A percentile compares a stretch with the other conserved stretches of the same genome.
These are phyloP conservation scores for Crepidodera aurea DNA, from an alignment of 2,888 invertebrate genomes.

Conservation along the genomic window DNA sequence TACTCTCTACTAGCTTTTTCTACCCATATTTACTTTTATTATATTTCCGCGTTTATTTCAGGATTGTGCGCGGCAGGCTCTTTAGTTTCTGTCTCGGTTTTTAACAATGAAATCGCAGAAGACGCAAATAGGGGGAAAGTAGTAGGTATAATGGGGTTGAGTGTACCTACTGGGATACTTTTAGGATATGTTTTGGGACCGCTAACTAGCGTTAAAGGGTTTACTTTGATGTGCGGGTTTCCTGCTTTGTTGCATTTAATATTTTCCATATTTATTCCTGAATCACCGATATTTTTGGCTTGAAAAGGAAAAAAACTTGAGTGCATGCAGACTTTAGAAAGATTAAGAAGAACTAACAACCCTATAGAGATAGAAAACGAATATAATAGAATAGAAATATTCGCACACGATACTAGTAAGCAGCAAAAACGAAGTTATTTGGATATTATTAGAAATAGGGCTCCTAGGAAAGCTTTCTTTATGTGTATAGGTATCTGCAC, in stretches of 20 bases:
- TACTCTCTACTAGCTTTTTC: too few species aligned
- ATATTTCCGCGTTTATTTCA: too few species aligned
- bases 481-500: neutral
- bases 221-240: conserved; percentile 38
- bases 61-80: neutral
- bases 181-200: conserved; percentile 1
- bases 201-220: conserved; percentile 22
- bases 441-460: conserved; percentile 28
- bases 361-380: conserved; percentile 35
- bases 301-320: conserved; percentile 64
- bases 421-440: too few species aligned
- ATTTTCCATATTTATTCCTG: conserved; percentile 31
- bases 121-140: neutral
- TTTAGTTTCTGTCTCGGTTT: too few species aligned
- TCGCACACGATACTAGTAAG: too few species aligned
- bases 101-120: neutral
- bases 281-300: conserved; percentile 42
- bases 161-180: neutral
- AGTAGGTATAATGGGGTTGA: neutral
- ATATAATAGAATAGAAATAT: too few species aligned
- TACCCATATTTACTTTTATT: too few species aligned
- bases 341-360: conserved; percentile 21
- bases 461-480: conserved; percentile 64
- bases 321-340: conserved; percentile 65
- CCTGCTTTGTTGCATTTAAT: conserved; percentile 30